Evolutionary conservation across 2,113 vertebrate species (phyloP), one percentile per base, ranked within the genome.

Genomic region (Gobius niger): DNA sequence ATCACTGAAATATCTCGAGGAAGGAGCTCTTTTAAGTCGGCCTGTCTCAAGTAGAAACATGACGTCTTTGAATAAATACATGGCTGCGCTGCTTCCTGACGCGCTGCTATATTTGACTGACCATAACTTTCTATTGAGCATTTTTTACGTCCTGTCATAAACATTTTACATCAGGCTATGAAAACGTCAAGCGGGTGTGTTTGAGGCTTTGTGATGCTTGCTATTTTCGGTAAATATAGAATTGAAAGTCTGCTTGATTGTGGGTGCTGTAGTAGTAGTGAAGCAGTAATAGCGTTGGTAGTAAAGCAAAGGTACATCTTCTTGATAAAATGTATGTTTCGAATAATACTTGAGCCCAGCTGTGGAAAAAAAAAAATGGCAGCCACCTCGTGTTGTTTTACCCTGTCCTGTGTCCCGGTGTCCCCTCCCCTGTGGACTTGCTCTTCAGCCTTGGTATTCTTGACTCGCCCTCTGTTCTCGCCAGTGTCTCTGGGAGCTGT

Each of bases 1-100:
- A 42, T 70, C 63, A 24, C 66, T 76, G 59, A 78, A 77, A 83
- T 42, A 70, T 41, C 67, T 72, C 12, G 64, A 53, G 49, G 12
- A 68, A 65, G 18, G 49, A 8, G 11, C 16, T 68, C 9, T 56
- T 70, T 60, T 8, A 68, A 71, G 49, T 18, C 24, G 62, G 42
- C 44, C 44, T 71, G 60, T 64, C 44, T 44, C 16, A 44, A 50
- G 18, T 13, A 68, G 6, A 24, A 53, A 1, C 1, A 34, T 1
- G 1, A 40, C 34, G 54, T 68, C 44, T 54, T 70, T 34, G 67
- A 67, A 40, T 14, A 53, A 76, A 57, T 67, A 53, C 8, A 51
- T 46, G 34, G 24, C 11, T 19, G 7, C 0, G 3, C 24, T 50
- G 16, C 44, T 52, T 44, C 50, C n/a, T 67, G 51, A 46, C 59